Conservation (phyloP, 2,888 invertebrate species). For the Trichacis sp. region DNA sequence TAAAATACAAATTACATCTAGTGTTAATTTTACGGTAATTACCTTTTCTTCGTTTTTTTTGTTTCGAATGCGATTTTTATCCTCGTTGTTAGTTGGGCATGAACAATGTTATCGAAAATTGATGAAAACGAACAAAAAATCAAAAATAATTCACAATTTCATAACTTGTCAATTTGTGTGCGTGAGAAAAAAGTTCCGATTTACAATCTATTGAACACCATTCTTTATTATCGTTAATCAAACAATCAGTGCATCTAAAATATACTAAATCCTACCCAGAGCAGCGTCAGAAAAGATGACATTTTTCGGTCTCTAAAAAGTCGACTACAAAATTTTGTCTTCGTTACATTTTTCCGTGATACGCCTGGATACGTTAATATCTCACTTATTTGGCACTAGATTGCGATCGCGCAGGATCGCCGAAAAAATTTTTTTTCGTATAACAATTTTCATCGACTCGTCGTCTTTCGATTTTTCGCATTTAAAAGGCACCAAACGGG, state of each 20-base stretch:
- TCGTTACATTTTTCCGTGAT: slow-evolving; percentile 29
- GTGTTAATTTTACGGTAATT: slow-evolving; percentile 59
- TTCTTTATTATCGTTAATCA: slow-evolving; percentile 68
- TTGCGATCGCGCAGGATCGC: slow-evolving; percentile 52
- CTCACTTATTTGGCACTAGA: slow-evolving; percentile 69
- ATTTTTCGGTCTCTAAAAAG: slow-evolving; percentile 60
- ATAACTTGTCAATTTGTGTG: neutral
- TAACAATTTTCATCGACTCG: slow-evolving; percentile 40
- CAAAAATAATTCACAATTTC: too few relatives aligned
- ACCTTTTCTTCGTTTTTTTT: slow-evolving; percentile 57
- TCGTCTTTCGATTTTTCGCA: slow-evolving; percentile 48
- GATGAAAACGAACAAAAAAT: neutral
- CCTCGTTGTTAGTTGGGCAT: slow-evolving; percentile 16
- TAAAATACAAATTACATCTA: slow-evolving; percentile 44
- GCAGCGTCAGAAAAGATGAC: slow-evolving; percentile 66
- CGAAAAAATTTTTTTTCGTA: too few relatives aligned
- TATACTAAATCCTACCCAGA: slow-evolving; percentile 66
- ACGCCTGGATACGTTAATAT: slow-evolving; percentile 50
- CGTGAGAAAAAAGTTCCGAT: slow-evolving; percentile 44
- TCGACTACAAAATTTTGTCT: slow-evolving; percentile 64
- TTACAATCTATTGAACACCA: slow-evolving; percentile 68
- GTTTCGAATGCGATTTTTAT: slow-evolving; percentile 33
- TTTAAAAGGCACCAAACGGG: slow-evolving; percentile 68
- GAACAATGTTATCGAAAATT: slow-evolving; percentile 10
- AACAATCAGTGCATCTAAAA: slow-evolving; percentile 70